Evolutionary conservation across 1,140 invertebrate species (phyloP), one percentile per base, ranked within the genome.

Genomic region (Anastrepha obliqua): DNA sequence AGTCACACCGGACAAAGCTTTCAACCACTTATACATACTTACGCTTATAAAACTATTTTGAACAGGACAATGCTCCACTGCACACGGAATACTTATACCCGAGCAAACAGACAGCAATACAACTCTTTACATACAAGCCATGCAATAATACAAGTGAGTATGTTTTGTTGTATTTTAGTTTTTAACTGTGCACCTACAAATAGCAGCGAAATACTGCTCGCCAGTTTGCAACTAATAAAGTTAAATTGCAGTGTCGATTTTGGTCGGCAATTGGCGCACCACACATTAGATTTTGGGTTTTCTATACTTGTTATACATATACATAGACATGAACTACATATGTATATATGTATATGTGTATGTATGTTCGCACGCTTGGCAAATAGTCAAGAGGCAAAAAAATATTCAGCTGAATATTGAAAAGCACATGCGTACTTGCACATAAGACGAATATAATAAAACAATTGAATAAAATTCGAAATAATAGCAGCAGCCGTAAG

Each of bases 381-480:
- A 81, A 81, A 81, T 81, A 81, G 47, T 55, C 44, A 20, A 20
- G 20, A 51, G 47, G 17, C 9, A 55, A 67, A 67, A 44, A 13
- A 55, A 55, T 81, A n/a, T 81, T 17, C 74, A 81, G 29, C 15
- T 58, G 42, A 5, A 74, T 5, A 67, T 29, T 9, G 3, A 51
- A 20, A 47, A 47, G 20, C 11, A 55, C 51, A 55, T 55, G 51
- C 2, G 11, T 55, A 55, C 51, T 55, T 55, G 44, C 13, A 74
- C 15, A 44, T 3, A 47, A 17, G 17, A 7, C 15, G 44, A 47
- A 44, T 13, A 47, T 17, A 20, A 17, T 7, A n/a, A 55, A 29
- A 47, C 74, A 55, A 81, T 81, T 81, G 74, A 81, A 81, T 81
- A 81, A 58, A 81, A 81, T 81, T 51, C 74, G 67, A 74, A 74